Percentiles rank a stretch among this genome's conserved stretches.
Evolutionary conservation across 1,140 invertebrate genomes (phyloP).

Genomic region (Pinna nobilis): DNA sequence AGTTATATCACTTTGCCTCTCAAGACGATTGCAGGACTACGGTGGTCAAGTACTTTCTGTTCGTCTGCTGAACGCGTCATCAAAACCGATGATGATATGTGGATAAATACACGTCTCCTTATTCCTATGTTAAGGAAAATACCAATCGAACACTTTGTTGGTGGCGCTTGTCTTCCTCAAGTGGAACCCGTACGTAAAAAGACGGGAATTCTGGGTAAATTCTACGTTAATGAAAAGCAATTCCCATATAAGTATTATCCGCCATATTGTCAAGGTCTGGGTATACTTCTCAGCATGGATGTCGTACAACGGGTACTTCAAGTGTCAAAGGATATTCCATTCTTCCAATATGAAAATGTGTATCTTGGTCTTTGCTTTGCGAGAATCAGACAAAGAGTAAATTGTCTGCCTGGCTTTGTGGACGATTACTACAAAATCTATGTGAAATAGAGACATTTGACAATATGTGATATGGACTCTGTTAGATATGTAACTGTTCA

Average conservation of each 20-base stretch:
- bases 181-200: conserved; percentile 16
- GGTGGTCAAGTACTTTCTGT: conserved; percentile 83
- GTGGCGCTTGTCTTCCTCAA: conserved; percentile 2
- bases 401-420: too few relatives aligned
- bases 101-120: conserved; percentile 73
- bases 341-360: conserved; percentile 72
- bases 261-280: conserved; percentile 73
- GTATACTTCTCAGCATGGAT: conserved; percentile 67
- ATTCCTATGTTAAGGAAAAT: conserved; percentile 37
- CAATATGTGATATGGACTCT: too few relatives aligned
- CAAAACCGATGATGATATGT: conserved; percentile 77
- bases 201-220: conserved; percentile 70
- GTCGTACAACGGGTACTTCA: conserved; percentile 62
- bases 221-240: conserved; percentile 64
- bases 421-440: too few relatives aligned
- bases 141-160: background rate
- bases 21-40: conserved; percentile 87
- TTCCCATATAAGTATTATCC: conserved; percentile 71
- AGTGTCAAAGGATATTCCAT: conserved; percentile 53
- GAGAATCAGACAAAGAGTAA: too few relatives aligned
- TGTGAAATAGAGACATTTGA: too few relatives aligned
- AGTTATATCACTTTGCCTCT: conserved; percentile 88
- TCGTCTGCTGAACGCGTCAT: conserved; percentile 75
- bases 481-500: too few relatives aligned
- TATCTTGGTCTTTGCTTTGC: too few relatives aligned